Conservation (phyloP, 92 coral and sea anemone genomes). For the Virgularia gustaviana region DNA sequence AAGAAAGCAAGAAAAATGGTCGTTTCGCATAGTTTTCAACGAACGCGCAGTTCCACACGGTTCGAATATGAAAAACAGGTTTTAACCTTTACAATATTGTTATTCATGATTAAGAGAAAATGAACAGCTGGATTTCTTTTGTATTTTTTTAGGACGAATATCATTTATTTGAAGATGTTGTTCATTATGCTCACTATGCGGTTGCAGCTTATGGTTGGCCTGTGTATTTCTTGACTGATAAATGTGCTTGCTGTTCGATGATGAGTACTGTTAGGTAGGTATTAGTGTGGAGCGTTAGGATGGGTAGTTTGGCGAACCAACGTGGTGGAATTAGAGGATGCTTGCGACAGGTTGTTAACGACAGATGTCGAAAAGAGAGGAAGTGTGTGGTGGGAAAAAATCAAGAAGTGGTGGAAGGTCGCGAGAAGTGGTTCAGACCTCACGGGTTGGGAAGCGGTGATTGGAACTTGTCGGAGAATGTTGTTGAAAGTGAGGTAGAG, state of each 20-base stretch:
- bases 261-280: conserved; percentile 71
- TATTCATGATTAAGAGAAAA: neutral
- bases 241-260: conserved; percentile 79
- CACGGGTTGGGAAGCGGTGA: too few species aligned
- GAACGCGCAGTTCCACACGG: conserved; percentile 67
- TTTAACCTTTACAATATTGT: neutral
- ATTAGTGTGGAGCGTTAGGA: too few species aligned
- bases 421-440: too few species aligned
- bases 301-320: too few species aligned
- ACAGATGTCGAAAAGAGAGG: too few species aligned
- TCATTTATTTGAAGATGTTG: conserved; percentile 73
- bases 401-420: too few species aligned
- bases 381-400: too few species aligned
- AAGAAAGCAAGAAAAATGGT: neutral
- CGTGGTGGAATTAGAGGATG: too few species aligned
- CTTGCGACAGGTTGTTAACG: too few species aligned
- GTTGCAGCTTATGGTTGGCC: conserved; percentile 98
- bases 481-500: neutral
- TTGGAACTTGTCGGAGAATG: neutral
- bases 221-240: conserved; percentile 78
- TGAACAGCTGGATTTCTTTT: neutral
- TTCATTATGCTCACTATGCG: conserved; percentile 93
- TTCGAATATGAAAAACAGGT: conserved; percentile 68
- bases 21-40: conserved; percentile 66
- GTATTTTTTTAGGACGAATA: conserved; percentile 68